Base-by-base conservation (phyloP, 2,113 vertebrate species). In the Gorsachius goisagi region DNA sequence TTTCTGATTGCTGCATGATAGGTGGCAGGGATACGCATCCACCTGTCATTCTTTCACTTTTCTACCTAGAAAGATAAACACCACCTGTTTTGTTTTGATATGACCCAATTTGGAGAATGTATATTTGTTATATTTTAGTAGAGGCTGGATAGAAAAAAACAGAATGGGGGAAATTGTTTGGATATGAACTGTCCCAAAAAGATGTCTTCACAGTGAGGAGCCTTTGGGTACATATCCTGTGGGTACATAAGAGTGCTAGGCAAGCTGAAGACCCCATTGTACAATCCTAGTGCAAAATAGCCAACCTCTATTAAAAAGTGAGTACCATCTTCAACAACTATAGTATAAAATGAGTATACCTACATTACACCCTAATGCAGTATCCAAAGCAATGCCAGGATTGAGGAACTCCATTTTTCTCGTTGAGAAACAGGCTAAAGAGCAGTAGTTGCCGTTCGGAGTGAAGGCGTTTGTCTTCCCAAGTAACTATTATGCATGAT, bases 11-110 rank as follows among this genome's bases (percentile, higher is more conserved):
- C 23, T 73, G 33, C 20, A 37, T 60, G 41, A 41, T 11, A 50
- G 12, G 22, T 26, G 44, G 23, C 0, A 1, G 32, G 5, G 13
- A 56, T 56, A 56, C 3, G 22, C 21, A 56, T 32, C 17, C 9
- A 53, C 8, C 24, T 41, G 23, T 9, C 11, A 33, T 52, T 74
- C 49, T 68, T 79, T 68, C 22, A 32, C 9, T 35, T 72, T 62
- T 62, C 47, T 64, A 27, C 8, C 22, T 18, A 50, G 15, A n/a
- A 69, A 47, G 20, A 56, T 27, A 55, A 87, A 27, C 3, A 74
- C 74, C 45, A 9, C 3, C 18, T 63, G 16, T 18, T 75, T 75
- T 58, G 15, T 12, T 55, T 59, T 66, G 45, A 75, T 60, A 32
- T 5, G 35, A 21, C 13, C 66, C 19, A 32, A 50, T 47, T 49